Evolutionary conservation across 1,140 invertebrate species (phyloP), one percentile per base, ranked within the genome.

Genomic region (Carcinoscorpius rotundicauda): DNA sequence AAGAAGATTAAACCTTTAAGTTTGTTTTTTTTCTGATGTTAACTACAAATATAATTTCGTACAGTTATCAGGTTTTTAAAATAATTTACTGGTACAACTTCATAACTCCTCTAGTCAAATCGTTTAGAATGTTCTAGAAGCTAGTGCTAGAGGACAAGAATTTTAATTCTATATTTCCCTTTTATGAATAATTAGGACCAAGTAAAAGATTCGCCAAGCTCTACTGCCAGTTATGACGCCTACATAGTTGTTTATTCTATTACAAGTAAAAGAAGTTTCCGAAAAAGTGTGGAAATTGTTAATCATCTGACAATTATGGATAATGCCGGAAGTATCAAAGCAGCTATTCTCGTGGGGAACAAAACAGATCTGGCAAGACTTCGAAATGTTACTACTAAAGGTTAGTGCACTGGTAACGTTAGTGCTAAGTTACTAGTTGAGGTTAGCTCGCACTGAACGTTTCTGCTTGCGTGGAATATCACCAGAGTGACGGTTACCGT

Each of bases 311-410:
- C 82, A 49, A 81, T 83, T 65, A 78, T 92, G 6, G 66, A 67
- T 9, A 57, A 62, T 4, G 58, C 60, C 6, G 61, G 62, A 8
- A 49, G 60, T 5, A 58, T 60, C n/a, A 64, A 58, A 58, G 87
- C 93, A 1, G 85, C 89, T 52, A 87, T 97, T 66, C 77, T 97
- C 52, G 93, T 93, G 5, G 94, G 85, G 49, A 97, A 97, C 78
- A 97, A 97, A 81, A 87, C 92, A 66, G 94, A 97, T 78, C 82
- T 97, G 70, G 94, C 91, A 50, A 81, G 94, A 67, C 91, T 89
- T 73, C 82, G 92, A 75, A 86, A 88, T 49, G 89, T 97, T 8
- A 87, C 88, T 10, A 85, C 88, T 49, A 87, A 93, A 83, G 93
- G 93, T 95, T 78, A 80, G 75, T n/a, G 60, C 3, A 29, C 29